phyloP scores from a whole-genome alignment of 1,140 invertebrate species.

The Melanaphis sacchari region DNA sequence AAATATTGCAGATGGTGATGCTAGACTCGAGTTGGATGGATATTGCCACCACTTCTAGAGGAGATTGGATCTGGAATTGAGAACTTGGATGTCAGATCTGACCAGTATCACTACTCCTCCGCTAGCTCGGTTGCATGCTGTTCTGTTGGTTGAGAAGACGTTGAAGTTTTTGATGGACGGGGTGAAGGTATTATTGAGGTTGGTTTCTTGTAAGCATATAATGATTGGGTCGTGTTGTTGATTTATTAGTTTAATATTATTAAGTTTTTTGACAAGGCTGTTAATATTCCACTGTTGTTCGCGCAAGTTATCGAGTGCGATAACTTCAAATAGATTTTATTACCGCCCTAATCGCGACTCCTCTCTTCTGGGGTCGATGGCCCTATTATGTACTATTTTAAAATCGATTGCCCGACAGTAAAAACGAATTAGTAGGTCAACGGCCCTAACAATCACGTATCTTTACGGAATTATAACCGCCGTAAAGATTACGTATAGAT shows the following conservation, averaged over 20 bases:
- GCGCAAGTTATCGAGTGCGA: too few relatives aligned
- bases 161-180: neutral
- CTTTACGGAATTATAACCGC: too few relatives aligned
- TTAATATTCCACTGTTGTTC: too few relatives aligned
- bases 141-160: neutral
- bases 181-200: neutral
- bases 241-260: neutral
- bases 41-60: neutral
- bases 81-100: neutral
- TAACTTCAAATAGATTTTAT: too few relatives aligned
- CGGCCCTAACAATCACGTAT: too few relatives aligned
- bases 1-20: neutral
- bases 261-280: neutral
- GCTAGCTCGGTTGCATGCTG: neutral
- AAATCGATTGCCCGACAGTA: too few relatives aligned
- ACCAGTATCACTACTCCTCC: neutral
- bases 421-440: too few relatives aligned
- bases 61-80: neutral
- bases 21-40: neutral
- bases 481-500: too few relatives aligned
- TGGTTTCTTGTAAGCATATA: conserved; percentile 4
- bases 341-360: too few relatives aligned
- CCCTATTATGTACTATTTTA: too few relatives aligned
- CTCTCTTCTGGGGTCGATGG: too few relatives aligned
- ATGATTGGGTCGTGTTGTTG: neutral